phyloP scores from a whole-genome alignment of 92 coral and sea anemone species.

The Porites cylindrica region DNA sequence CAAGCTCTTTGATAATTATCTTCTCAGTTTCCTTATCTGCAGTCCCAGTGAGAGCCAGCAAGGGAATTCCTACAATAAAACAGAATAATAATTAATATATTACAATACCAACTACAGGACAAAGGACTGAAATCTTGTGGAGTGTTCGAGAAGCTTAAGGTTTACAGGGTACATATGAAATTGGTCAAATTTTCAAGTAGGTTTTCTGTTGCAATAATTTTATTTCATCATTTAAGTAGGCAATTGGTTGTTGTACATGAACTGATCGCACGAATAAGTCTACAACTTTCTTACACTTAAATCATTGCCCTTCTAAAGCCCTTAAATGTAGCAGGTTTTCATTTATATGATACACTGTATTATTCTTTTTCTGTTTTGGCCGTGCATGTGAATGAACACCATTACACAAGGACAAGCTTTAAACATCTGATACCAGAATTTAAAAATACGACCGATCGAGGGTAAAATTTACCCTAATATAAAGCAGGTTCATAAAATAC shows the following conservation, averaged over 20 bases:
- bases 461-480: too few relatives aligned
- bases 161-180: conserved; percentile 13
- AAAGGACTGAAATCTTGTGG: conserved; percentile 13
- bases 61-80: conserved; percentile 36
- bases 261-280: conserved; percentile 19
- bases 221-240: conserved; percentile 4
- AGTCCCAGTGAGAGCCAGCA: conserved; percentile 67
- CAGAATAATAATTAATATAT: background rate
- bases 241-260: conserved; percentile 18
- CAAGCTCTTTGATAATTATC: conserved; percentile 32
- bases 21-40: conserved; percentile 55
- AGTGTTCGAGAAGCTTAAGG: conserved; percentile 14
- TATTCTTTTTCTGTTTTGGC: conserved; percentile 17
- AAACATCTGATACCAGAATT: conserved; percentile 5
- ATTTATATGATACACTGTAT: conserved; percentile 16
- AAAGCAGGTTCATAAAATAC: conserved; percentile 8
- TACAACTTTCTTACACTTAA: conserved; percentile 12
- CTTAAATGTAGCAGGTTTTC: conserved; percentile 14
- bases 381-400: conserved; percentile 20
- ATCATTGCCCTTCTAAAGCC: conserved; percentile 15
- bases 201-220: background rate
- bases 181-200: conserved; percentile 10
- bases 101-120: conserved; percentile 1
- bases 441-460: background rate
- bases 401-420: conserved; percentile 3